Conservation (phyloP, 2,113 vertebrate genomes). For the Heliornis fulica region DNA sequence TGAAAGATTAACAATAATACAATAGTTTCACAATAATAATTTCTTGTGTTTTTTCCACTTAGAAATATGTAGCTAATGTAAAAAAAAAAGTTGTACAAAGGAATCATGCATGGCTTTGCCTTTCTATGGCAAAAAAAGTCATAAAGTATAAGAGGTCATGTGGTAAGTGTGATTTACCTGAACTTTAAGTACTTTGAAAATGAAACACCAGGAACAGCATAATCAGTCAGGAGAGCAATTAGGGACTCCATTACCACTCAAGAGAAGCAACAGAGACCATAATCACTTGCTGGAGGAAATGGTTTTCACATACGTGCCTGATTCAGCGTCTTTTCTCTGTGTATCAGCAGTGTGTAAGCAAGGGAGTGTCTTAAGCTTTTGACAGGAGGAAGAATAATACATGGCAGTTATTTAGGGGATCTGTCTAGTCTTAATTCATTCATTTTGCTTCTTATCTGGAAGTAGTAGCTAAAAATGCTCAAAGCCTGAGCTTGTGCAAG, state of each 20-base stretch:
- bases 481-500: neutral
- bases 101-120: neutral
- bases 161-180: conserved; percentile 60
- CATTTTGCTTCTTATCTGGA: neutral
- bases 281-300: conserved; percentile 57
- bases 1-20: neutral
- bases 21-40: neutral
- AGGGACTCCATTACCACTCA: conserved; percentile 57
- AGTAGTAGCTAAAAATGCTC: neutral
- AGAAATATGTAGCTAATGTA: neutral
- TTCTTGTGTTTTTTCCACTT: neutral
- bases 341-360: neutral
- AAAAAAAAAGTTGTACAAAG: neutral
- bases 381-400: neutral
- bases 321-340: neutral
- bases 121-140: neutral
- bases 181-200: conserved; percentile 59
- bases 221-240: conserved; percentile 63
- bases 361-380: neutral
- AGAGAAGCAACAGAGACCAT: conserved; percentile 45
- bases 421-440: neutral
- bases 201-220: conserved; percentile 63
- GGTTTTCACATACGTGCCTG: neutral
- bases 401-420: neutral
- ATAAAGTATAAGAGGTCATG: conserved; percentile 43